Evolutionary conservation across 2,888 invertebrate species (phyloP).

Genomic region (Camponotus fellah): DNA sequence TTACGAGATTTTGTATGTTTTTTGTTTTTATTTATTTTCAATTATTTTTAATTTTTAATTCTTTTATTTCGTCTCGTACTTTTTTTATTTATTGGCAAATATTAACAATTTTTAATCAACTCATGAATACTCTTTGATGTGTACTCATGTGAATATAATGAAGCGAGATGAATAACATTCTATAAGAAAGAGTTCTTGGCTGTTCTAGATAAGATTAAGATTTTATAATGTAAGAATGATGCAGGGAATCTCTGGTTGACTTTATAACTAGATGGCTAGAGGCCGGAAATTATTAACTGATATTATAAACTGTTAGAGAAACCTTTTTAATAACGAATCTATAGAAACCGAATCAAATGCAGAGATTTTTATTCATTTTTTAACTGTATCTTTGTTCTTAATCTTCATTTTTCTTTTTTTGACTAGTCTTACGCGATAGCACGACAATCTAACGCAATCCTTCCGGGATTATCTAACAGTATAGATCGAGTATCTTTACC

Average conservation of each 20-base stretch:
- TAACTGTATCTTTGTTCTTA: neutral
- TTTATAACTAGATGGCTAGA: slow-evolving; percentile 17
- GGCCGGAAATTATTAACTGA: slow-evolving; percentile 17
- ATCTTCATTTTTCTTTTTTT: slow-evolving; percentile 1
- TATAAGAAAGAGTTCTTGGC: neutral
- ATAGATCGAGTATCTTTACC: neutral
- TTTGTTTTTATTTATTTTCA: neutral
- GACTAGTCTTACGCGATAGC: slow-evolving; percentile 9
- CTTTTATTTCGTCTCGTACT: neutral
- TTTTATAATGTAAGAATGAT: neutral
- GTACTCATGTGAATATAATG: no score
- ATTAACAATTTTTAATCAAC: neutral
- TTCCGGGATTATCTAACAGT: slow-evolving; percentile 44
- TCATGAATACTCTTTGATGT: neutral
- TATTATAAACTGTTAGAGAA: neutral
- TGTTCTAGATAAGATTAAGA: neutral
- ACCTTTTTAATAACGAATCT: slow-evolving; percentile 3
- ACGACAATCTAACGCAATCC: slow-evolving; percentile 13
- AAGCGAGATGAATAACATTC: neutral
- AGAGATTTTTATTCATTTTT: neutral
- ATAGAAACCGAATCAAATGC: neutral
- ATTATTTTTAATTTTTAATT: no score
- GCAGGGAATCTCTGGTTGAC: neutral
- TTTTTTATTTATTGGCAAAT: neutral
- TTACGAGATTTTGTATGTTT: neutral